phyloP scores from a whole-genome alignment of 2,113 vertebrate genomes.

The Lepus americanus region DNA sequence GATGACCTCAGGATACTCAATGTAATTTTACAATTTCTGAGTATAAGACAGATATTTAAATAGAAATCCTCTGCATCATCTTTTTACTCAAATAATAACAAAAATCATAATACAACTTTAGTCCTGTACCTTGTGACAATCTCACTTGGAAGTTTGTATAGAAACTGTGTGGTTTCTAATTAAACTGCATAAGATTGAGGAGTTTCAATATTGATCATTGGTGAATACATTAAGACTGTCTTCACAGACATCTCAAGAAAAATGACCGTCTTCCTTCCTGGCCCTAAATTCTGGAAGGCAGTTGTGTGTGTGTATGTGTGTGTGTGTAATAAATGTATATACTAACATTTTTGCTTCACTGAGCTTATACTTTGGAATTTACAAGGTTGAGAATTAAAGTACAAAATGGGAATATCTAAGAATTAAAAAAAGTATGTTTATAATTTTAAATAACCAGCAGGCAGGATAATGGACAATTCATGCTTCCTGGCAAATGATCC shows the following conservation, averaged over 20 bases:
- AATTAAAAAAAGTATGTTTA: background rate
- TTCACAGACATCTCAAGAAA: background rate
- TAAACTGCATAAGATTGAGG: background rate
- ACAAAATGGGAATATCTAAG: background rate
- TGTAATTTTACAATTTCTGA: background rate
- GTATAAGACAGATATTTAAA: background rate
- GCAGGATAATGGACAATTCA: background rate
- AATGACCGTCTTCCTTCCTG: fast-evolving
- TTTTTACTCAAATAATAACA: background rate
- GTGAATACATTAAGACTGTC: background rate
- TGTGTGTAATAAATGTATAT: background rate
- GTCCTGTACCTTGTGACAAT: background rate
- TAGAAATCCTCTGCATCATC: background rate
- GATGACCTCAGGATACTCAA: background rate
- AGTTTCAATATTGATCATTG: background rate
- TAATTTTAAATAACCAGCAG: background rate
- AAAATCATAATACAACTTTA: background rate
- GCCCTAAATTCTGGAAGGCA: background rate
- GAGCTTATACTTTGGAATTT: background rate
- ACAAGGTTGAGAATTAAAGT: background rate
- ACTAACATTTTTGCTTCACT: background rate
- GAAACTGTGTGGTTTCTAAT: background rate
- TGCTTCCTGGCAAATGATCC: background rate
- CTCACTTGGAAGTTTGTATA: background rate
- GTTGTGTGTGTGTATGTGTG: background rate